Percentiles rank a stretch among this genome's conserved stretches.
Conservation (phyloP, 2,113 vertebrate species). For the Aepyceros melampus region DNA sequence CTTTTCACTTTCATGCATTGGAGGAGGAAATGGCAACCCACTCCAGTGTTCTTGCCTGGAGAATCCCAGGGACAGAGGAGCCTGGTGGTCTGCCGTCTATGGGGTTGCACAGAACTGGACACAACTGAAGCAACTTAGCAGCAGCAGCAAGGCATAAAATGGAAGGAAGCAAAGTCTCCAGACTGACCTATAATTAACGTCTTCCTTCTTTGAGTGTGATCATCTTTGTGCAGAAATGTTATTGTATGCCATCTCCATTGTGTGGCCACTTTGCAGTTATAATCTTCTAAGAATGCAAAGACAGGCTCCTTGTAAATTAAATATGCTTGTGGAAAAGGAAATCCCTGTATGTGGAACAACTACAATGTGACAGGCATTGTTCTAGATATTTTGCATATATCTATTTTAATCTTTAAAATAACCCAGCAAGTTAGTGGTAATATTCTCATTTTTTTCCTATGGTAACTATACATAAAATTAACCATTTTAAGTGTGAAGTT, state of each 20-base stretch:
- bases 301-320: not conserved
- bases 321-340: not conserved
- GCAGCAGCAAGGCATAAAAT: not conserved
- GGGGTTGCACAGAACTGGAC: no score
- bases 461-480: not conserved
- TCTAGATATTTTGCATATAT: not conserved
- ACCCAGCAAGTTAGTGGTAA: not conserved
- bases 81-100: no score
- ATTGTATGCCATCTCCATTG: not conserved
- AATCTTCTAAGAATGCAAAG: not conserved
- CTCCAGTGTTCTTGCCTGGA: no score
- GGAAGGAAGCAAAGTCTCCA: not conserved
- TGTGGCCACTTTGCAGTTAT: not conserved
- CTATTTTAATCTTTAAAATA: slow-evolving; percentile 13
- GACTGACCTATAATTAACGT: not conserved
- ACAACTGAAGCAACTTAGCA: no score
- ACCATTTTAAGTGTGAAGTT: not conserved
- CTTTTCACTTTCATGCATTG: no score
- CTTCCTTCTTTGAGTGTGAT: not conserved
- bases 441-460: not conserved
- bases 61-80: no score
- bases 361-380: not conserved
- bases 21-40: no score
- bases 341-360: not conserved
- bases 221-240: not conserved